phyloP scores from a whole-genome alignment of 2,113 vertebrate species.

The Coryphaenoides rupestris region DNA sequence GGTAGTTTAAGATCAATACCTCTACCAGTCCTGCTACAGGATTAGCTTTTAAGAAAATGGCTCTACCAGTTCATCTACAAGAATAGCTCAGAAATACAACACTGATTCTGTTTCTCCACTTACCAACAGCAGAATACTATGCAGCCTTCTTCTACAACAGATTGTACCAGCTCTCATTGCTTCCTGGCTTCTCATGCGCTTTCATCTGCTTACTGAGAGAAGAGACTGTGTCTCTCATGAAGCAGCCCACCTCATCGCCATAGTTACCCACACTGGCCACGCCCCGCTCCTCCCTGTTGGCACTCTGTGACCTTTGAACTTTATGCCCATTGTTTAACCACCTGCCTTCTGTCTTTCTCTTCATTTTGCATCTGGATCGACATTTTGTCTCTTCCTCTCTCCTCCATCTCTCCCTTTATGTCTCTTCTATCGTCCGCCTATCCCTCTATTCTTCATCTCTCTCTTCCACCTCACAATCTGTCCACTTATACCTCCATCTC shows the following conservation, averaged over 20 bases:
- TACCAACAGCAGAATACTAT: too few species aligned
- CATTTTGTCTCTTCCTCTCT: not conserved
- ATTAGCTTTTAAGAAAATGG: too few species aligned
- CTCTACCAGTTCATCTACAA: too few species aligned
- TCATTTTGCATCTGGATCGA: conserved; percentile 49
- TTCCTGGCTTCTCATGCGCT: not conserved
- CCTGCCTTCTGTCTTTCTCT: conserved; percentile 58
- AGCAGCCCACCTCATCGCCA: conserved; percentile 30
- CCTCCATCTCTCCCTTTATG: too few species aligned
- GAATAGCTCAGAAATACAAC: too few species aligned
- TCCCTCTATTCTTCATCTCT: not conserved
- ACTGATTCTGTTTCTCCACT: too few species aligned
- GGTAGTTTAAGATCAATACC: too few species aligned
- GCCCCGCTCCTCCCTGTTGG: conserved; percentile 4
- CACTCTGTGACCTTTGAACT: conserved; percentile 42
- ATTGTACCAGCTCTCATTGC: conserved; percentile 18
- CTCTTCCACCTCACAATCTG: not conserved
- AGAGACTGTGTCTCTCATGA: too few species aligned
- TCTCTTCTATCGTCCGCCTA: not conserved
- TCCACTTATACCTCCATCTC: not conserved
- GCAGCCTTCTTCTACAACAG: conserved; percentile 18
- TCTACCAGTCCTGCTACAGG: too few species aligned
- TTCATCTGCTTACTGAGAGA: conserved; percentile 35
- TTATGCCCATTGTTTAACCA: conserved; percentile 51
- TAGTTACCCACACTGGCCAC: conserved; percentile 26